Conservation (phyloP, 2,797 vertebrate genomes). For the Chelmon rostratus region DNA sequence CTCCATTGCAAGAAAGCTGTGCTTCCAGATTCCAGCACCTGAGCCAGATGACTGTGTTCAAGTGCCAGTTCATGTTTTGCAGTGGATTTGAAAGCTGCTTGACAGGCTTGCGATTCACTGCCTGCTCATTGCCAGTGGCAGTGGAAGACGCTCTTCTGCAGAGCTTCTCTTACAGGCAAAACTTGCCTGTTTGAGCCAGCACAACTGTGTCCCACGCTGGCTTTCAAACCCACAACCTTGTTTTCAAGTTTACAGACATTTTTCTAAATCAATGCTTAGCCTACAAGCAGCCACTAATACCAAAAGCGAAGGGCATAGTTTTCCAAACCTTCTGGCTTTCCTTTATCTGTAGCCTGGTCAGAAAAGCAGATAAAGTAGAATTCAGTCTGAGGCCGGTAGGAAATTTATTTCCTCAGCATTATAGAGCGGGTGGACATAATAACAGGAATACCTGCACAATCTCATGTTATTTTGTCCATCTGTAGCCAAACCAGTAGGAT, state of each 20-base stretch:
- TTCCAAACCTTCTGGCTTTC: neutral
- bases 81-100: conserved; percentile 12
- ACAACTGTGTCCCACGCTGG: no score
- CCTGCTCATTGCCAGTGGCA: neutral
- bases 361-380: neutral
- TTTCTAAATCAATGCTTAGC: neutral
- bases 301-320: neutral
- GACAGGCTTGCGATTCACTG: conserved; percentile 1
- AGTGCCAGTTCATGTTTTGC: conserved; percentile 6
- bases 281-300: neutral
- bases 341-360: neutral
- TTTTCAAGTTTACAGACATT: neutral
- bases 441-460: neutral
- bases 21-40: neutral
- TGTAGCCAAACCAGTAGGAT: neutral
- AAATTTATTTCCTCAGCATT: conserved; percentile 2
- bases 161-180: neutral
- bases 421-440: neutral
- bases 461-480: neutral
- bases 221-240: neutral
- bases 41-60: neutral
- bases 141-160: neutral
- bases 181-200: neutral
- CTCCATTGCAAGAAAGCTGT: neutral
- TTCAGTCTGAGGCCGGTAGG: neutral